Percentiles rank a stretch among this genome's conserved stretches.
Conservation (phyloP, 2,888 invertebrate species). For the Priapulus caudatus region DNA sequence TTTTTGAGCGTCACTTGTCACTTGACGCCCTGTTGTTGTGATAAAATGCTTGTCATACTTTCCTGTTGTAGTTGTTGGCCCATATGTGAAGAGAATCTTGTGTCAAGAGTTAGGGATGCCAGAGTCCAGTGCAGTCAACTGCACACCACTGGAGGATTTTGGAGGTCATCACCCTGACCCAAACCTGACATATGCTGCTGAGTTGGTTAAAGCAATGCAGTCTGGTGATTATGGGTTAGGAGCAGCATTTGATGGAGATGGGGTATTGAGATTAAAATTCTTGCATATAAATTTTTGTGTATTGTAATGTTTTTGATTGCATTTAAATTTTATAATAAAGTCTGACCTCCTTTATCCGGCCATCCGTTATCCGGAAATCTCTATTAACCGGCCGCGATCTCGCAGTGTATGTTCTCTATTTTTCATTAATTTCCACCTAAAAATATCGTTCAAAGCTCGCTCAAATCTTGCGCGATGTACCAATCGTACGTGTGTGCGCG, state of each 20-base stretch:
- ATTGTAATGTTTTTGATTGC: neutral
- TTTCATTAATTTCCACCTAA: too few relatives aligned
- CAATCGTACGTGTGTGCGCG: too few relatives aligned
- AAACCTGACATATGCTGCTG: conserved; percentile 76
- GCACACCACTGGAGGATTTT: conserved; percentile 77
- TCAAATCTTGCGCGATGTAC: too few relatives aligned
- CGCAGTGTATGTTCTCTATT: too few relatives aligned
- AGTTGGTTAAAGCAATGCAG: conserved; percentile 56
- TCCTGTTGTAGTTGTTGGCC: conserved; percentile 84
- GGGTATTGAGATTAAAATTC: conserved; percentile 43
- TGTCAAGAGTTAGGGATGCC: conserved; percentile 68
- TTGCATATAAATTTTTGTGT: neutral
- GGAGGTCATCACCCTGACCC: conserved; percentile 94
- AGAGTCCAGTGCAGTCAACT: conserved; percentile 57
- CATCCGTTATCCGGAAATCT: too few relatives aligned
- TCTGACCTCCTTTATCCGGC: too few relatives aligned
- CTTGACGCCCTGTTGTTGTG: too few relatives aligned
- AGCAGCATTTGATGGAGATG: conserved; percentile 98
- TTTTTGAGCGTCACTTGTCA: too few relatives aligned
- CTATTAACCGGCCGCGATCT: too few relatives aligned
- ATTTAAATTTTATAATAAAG: too few relatives aligned
- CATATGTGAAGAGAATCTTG: conserved; percentile 81
- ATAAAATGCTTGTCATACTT: too few relatives aligned
- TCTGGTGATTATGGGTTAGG: conserved; percentile 61
- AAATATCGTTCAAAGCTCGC: too few relatives aligned